Evolutionary conservation across 1,140 invertebrate species (phyloP), one percentile per base, ranked within the genome.

Genomic region (Amyelois transitella): DNA sequence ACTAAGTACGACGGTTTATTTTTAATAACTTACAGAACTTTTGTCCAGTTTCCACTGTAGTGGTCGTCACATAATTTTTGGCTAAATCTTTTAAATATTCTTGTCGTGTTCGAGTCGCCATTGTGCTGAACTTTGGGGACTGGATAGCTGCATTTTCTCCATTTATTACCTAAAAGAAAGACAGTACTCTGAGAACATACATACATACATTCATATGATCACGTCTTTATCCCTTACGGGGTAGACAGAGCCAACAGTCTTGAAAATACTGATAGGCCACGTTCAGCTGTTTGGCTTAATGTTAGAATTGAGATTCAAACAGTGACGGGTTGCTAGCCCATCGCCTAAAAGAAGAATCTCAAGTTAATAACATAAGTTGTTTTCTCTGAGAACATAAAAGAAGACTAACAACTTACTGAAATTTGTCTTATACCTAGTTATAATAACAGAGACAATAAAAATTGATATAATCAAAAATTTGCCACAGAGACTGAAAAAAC

Each of bases 91-190:
- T 99, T 55, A 99, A 89, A 86, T 98, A 98, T 89, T 99, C 98
- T 79, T 98, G 96, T 71, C 97, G 90, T 14, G 98, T 99, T 74
- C 98, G 91, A 6, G 96, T 97, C 2, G 98, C 97, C 97, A 99
- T 99, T 3, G 96, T 97, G 47, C 95, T 95, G 89, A 99, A 99
- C 89, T 99, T 99, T 73, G 98, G 96, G 7, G 96, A 98, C 59
- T 95, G 92, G 74, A 98, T 96, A 8, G 97, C 97, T 12, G 97
- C 97, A 90, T 99, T 99, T 88, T 99, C 98, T 18, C 96, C 98
- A 90, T 99, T 99, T 44, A 99, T 97, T 18, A 89, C 81, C 88
- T 89, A 38, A 18, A 76, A 72, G 0, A 18, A 19, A 18, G 7
- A 6, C 10, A 19, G 2, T 12, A 1, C 18, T n/a, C n/a, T n/a